Evolutionary conservation across 2,888 invertebrate genomes (phyloP).

Genomic region (Sthenelais limicola): DNA sequence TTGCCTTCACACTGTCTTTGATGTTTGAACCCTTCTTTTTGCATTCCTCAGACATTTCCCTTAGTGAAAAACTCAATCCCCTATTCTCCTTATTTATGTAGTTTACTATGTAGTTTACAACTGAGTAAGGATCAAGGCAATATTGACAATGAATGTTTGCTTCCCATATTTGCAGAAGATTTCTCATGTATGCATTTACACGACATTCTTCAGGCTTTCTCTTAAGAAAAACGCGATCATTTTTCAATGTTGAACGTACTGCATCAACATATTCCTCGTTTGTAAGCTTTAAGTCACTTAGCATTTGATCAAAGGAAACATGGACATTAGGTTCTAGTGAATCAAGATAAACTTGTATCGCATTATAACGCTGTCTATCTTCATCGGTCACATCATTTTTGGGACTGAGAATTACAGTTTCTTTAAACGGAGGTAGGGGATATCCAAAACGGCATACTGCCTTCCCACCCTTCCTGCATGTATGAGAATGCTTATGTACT

Average conservation of each 20-base stretch:
- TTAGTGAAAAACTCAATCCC: not conserved
- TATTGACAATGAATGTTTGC: too few relatives aligned
- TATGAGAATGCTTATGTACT: not conserved
- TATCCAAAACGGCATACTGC: not conserved
- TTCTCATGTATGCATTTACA: not conserved
- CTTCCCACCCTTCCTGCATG: not conserved
- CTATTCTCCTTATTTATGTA: too few relatives aligned
- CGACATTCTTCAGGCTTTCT: not conserved
- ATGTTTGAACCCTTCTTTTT: not conserved
- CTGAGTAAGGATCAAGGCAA: not conserved
- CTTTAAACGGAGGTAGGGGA: not conserved
- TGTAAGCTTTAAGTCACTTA: too few relatives aligned
- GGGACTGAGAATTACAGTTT: not conserved
- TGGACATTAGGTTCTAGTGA: not conserved
- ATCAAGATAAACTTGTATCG: not conserved
- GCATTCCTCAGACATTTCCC: not conserved
- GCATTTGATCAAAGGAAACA: not conserved
- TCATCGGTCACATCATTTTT: not conserved
- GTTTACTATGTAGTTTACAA: too few relatives aligned
- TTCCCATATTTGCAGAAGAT: not conserved
- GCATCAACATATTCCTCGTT: not conserved
- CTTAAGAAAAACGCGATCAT: not conserved
- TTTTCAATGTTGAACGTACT: not conserved
- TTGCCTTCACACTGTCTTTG: not conserved
- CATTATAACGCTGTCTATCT: not conserved